Evolutionary conservation across 2,888 invertebrate species (phyloP), one percentile per base, ranked within the genome.

Genomic region (Ctenicera cuprea): DNA sequence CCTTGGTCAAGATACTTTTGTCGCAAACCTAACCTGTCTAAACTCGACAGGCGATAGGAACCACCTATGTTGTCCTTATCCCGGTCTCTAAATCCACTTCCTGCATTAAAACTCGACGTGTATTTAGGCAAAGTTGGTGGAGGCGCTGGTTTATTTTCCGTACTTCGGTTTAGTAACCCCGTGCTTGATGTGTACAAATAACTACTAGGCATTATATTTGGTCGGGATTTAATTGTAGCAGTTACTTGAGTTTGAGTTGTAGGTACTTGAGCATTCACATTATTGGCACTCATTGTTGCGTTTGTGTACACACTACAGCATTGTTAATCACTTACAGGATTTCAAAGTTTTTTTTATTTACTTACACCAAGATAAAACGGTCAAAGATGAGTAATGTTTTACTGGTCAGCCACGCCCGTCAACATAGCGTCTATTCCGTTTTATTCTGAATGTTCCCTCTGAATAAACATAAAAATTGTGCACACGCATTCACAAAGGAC

Each of bases 61-160:
- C 94, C 93, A 80, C 93, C 93, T 77, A 91, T 88, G 80, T 92
- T 91, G 83, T 94, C 93, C 78, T 89, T 88, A 78, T 93, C 93
- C 74, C 93, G 89, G 80, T 91, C 91, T 73, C 93, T 88, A 69
- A 89, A 85, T 68, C 91, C 91, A 79, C 91, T 91, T 61, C 93
- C 93, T 74, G 94, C 93, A 83, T 92, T 93, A 85, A 94, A 94
- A 79, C 94, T 93, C 71, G 93, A 92, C 82, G 94, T 93, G 85
- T 94, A 94, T 85, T 94, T 94, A 43, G 94, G 94, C 81, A 94
- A 87, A 63, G 94, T 94, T 66, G 94, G 94, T 74, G 94, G 94
- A 79, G 94, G 94, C 80, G 92, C 92, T 68, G 94, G 93, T 80
- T 92, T 89, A 77, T 91, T 86, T 79, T 86, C 86, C 74, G 85